A percentile compares a stretch with the other conserved stretches of the same genome.
phyloP scores from a whole-genome alignment of 2,113 vertebrate species.

The Vimba vimba region DNA sequence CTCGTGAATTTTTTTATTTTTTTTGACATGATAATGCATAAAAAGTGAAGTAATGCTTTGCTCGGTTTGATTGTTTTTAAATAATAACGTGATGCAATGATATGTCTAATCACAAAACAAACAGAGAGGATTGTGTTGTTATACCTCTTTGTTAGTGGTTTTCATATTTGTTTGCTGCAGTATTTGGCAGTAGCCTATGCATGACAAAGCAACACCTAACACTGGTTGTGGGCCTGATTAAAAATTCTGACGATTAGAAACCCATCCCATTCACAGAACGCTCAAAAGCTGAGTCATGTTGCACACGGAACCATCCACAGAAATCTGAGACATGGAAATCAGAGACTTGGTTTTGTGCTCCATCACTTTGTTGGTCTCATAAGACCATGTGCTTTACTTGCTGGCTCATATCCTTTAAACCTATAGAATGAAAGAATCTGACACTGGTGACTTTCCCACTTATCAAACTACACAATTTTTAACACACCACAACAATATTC shows the following conservation, averaged over 20 bases:
- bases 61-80: neutral
- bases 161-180: constrained; percentile 44
- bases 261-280: constrained; percentile 59
- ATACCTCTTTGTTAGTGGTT: constrained; percentile 30
- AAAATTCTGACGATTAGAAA: constrained; percentile 7
- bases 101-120: constrained; percentile 32
- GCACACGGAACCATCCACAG: constrained; percentile 22
- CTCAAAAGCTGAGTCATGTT: constrained; percentile 43
- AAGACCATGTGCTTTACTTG: neutral
- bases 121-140: constrained; percentile 13
- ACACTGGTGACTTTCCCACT: neutral
- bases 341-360: constrained; percentile 70
- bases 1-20: neutral
- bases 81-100: neutral
- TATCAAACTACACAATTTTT: neutral
- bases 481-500: neutral
- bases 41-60: constrained; percentile 9
- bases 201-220: constrained; percentile 61
- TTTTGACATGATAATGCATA: neutral
- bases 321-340: constrained; percentile 66
- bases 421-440: constrained; percentile 66
- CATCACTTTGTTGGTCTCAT: constrained; percentile 27
- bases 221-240: constrained; percentile 25
- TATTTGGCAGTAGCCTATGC: constrained; percentile 27
- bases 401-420: constrained; percentile 49